A percentile compares a stretch with the other conserved stretches of the same genome.
These are phyloP conservation scores for Andrena minutula DNA, from an alignment of 2,888 invertebrate species.

Conservation along the genomic window DNA sequence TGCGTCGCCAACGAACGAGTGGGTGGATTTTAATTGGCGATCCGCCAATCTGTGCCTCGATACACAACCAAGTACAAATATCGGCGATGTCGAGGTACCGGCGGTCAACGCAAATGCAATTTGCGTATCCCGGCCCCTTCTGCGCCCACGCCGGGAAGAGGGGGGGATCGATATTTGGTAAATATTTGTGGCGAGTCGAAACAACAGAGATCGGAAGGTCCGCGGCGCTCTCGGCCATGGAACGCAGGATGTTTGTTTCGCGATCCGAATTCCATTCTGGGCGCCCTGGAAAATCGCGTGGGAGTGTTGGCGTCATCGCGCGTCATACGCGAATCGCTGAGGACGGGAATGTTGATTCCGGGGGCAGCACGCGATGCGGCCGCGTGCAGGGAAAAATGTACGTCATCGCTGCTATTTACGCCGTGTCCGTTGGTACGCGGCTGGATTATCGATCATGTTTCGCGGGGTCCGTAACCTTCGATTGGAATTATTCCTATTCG, in stretches of 20 bases:
- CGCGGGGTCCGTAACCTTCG: conserved; percentile 50
- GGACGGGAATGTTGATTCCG: conserved; percentile 47
- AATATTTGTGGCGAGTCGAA: conserved; percentile 75
- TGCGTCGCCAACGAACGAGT: conserved; percentile 47
- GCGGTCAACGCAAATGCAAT: conserved; percentile 73
- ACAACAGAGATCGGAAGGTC: conserved; percentile 68
- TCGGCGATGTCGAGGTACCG: conserved; percentile 65
- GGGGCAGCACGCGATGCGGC: conserved; percentile 32
- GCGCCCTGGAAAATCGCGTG: conserved; percentile 59
- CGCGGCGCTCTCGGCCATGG: conserved; percentile 7
- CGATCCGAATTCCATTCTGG: conserved; percentile 58
- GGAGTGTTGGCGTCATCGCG: conserved; percentile 53
- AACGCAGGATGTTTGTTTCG: conserved; percentile 65
- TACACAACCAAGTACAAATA: conserved; percentile 75
- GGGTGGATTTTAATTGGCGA: conserved; percentile 78
- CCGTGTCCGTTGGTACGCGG: conserved; percentile 1
- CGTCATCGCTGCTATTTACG: conserved; percentile 65
- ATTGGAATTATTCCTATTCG: conserved; percentile 41
- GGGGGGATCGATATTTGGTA: conserved; percentile 73
- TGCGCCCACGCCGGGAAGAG: neutral
- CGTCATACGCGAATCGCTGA: conserved; percentile 39
- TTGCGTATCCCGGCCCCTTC: conserved; percentile 67
- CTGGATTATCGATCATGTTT: conserved; percentile 45
- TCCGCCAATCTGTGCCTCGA: conserved; percentile 73
- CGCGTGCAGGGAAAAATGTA: conserved; percentile 38